Conservation (phyloP, 2,797 vertebrate genomes). For the Girardinus metallicus region DNA sequence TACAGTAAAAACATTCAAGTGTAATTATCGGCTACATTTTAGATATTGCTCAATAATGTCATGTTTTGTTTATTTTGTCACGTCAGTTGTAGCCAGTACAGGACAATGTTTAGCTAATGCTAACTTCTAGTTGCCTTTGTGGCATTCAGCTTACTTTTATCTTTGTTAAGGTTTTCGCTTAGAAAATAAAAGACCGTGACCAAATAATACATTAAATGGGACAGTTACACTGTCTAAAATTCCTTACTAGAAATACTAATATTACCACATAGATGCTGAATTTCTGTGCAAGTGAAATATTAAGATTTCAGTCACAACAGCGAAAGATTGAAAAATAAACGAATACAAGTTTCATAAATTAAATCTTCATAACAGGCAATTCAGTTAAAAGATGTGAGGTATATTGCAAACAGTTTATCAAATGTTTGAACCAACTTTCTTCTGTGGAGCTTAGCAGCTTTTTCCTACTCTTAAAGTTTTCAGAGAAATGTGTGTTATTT, state of each 20-base stretch:
- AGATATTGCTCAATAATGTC: neutral
- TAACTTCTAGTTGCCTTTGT: neutral
- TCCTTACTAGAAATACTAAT: neutral
- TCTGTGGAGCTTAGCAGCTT: neutral
- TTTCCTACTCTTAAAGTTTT: neutral
- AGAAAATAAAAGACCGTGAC: neutral
- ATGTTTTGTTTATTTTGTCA: neutral
- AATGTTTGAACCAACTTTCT: neutral
- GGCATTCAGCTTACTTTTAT: neutral
- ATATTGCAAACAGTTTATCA: neutral
- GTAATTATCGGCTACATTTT: neutral
- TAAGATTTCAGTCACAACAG: neutral
- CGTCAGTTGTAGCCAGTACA: neutral
- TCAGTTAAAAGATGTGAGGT: neutral
- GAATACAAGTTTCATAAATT: neutral
- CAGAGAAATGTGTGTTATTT: neutral
- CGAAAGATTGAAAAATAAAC: neutral
- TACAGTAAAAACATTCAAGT: neutral
- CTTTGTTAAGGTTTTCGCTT: neutral
- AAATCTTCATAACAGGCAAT: neutral
- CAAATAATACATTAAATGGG: neutral
- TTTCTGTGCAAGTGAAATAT: neutral
- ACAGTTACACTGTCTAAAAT: neutral
- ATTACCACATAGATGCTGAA: neutral
- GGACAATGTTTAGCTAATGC: neutral